Evolutionary conservation across 2,888 invertebrate genomes (phyloP).

Genomic region (Bombylius major): DNA sequence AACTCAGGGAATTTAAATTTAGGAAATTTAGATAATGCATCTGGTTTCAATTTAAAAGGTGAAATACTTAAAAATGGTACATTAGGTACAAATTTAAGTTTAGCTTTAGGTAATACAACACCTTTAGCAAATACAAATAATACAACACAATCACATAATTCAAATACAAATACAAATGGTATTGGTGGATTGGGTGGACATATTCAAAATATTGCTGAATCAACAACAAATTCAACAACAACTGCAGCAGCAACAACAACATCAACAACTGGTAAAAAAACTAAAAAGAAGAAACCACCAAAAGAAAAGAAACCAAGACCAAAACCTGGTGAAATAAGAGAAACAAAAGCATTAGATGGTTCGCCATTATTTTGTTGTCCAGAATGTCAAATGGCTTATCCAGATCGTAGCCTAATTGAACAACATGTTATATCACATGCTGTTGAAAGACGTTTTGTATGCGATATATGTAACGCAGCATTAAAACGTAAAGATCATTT

Average conservation of each 20-base stretch:
- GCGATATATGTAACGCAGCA: conserved; percentile 81
- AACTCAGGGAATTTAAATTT: conserved; percentile 32
- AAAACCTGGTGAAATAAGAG: conserved; percentile 41
- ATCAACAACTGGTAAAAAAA: conserved; percentile 31
- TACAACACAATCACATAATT: conserved; percentile 23
- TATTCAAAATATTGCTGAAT: conserved; percentile 12
- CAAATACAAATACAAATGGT: conserved; percentile 26
- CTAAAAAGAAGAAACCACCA: conserved; percentile 43
- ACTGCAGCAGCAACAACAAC: conserved; percentile 27
- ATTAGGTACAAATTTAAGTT: conserved; percentile 32
- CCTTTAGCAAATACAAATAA: conserved; percentile 19
- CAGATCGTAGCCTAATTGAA: conserved; percentile 69
- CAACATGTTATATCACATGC: conserved; percentile 81
- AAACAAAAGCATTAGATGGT: conserved; percentile 58
- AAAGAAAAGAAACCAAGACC: conserved; percentile 72
- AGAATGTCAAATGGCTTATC: conserved; percentile 82
- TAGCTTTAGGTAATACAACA: conserved; percentile 33
- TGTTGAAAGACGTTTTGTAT: conserved; percentile 70
- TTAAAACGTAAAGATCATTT: conserved; percentile 77
- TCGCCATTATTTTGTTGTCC: conserved; percentile 78
- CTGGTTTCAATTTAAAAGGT: conserved; percentile 29
- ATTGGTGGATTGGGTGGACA: conserved; percentile 8
- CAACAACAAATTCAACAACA: conserved; percentile 36
- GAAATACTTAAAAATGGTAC: conserved; percentile 34
- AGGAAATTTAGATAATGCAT: conserved; percentile 25